phyloP scores from a whole-genome alignment of 2,888 invertebrate species.

The Athalia cordata region DNA sequence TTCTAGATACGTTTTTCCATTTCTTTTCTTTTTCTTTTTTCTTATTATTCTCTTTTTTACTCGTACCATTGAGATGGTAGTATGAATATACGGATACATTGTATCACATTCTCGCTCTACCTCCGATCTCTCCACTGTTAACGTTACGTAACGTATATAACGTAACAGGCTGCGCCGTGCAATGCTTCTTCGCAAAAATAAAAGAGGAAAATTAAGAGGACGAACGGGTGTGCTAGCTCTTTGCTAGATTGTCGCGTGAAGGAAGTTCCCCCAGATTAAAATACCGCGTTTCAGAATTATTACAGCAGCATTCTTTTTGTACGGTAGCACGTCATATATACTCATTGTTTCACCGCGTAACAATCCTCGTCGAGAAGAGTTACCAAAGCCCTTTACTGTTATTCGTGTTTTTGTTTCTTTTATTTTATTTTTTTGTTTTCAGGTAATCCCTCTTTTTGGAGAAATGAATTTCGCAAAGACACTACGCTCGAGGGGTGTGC shows the following conservation, averaged over 20 bases:
- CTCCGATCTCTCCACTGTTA: conserved; percentile 15
- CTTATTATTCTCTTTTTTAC: not conserved
- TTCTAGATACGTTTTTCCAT: not conserved
- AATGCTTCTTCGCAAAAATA: conserved; percentile 14
- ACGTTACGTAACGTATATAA: not conserved
- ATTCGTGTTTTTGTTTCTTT: not conserved
- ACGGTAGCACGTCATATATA: not conserved
- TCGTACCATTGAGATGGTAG: conserved; percentile 1
- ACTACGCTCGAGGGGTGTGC: too few species aligned
- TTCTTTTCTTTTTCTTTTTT: not conserved
- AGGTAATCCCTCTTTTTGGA: not conserved
- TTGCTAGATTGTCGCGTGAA: conserved; percentile 33
- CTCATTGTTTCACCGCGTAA: conserved; percentile 21
- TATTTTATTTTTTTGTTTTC: too few species aligned
- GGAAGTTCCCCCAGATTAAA: conserved; percentile 27
- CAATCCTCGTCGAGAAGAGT: conserved; percentile 19
- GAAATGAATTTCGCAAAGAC: too few species aligned
- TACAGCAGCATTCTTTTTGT: conserved; percentile 10
- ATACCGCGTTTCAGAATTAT: conserved; percentile 40
- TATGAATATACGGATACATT: conserved; percentile 27
- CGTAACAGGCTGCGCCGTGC: not conserved
- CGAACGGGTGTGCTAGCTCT: conserved; percentile 29
- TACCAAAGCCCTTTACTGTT: not conserved
- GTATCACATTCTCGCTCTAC: conserved; percentile 18
- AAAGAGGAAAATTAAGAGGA: conserved; percentile 25